Conservation (phyloP, 2,113 vertebrate genomes). For the Pantherophis guttatus region DNA sequence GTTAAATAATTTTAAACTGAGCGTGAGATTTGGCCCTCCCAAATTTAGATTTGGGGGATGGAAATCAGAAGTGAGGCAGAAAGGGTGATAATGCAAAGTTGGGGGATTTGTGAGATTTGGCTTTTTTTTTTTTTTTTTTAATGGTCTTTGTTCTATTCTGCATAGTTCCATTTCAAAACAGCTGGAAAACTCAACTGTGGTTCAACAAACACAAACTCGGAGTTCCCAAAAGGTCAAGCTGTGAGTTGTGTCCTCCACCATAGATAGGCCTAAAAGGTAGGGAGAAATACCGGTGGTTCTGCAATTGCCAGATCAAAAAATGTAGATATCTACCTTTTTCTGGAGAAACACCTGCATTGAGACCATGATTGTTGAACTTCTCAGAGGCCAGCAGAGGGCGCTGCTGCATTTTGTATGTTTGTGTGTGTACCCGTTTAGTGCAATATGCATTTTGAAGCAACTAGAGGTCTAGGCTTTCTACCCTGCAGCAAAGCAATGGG, state of each 20-base stretch:
- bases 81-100: neutral
- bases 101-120: neutral
- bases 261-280: neutral
- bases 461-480: neutral
- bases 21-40: neutral
- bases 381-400: neutral
- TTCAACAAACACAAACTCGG: neutral
- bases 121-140: too few relatives aligned
- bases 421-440: neutral
- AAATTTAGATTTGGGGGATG: too few relatives aligned
- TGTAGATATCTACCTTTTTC: neutral
- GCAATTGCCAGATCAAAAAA: neutral
- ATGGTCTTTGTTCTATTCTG: neutral
- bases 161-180: neutral
- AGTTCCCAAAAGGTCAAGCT: neutral
- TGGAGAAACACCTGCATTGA: neutral
- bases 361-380: neutral
- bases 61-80: too few relatives aligned
- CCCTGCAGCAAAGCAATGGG: neutral
- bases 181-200: neutral
- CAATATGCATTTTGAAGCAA: neutral
- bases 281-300: neutral
- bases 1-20: neutral
- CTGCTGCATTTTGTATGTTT: neutral
- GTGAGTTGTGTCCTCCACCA: neutral